Evolutionary conservation across 2,113 vertebrate species (phyloP).

Genomic region (Marmota flaviventris): DNA sequence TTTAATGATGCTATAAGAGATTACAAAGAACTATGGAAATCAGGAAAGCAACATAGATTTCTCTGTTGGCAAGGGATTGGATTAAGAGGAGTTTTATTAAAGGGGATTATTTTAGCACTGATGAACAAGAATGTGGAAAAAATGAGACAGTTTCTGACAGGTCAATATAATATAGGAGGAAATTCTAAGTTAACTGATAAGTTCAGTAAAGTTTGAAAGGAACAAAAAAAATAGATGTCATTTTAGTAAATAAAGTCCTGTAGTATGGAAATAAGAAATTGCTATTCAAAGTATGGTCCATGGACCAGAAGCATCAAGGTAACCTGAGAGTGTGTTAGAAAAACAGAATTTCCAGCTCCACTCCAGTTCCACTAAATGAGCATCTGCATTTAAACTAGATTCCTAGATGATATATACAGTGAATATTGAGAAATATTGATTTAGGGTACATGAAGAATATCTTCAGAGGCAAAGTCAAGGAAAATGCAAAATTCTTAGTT

Average conservation of each 20-base stretch:
- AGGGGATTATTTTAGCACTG: background rate
- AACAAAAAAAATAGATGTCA: background rate
- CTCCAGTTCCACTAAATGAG: background rate
- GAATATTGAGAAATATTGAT: background rate
- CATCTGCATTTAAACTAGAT: background rate
- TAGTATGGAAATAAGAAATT: background rate
- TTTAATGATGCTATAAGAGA: background rate
- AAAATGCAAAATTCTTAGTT: background rate
- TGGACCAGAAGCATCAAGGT: background rate
- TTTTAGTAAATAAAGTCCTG: background rate
- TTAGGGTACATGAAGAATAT: background rate
- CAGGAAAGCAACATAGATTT: background rate
- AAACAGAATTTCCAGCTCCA: background rate
- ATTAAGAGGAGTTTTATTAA: background rate
- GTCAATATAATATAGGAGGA: background rate
- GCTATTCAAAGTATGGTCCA: background rate
- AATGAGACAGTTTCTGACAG: background rate
- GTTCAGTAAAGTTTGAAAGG: background rate
- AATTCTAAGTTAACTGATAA: background rate
- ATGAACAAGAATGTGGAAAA: background rate
- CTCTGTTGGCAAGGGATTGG: background rate
- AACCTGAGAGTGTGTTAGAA: background rate
- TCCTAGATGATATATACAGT: background rate
- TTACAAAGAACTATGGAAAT: background rate
- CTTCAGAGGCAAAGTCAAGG: background rate